phyloP scores from a whole-genome alignment of 1,140 invertebrate species.

The Trichonephila clavipes region DNA sequence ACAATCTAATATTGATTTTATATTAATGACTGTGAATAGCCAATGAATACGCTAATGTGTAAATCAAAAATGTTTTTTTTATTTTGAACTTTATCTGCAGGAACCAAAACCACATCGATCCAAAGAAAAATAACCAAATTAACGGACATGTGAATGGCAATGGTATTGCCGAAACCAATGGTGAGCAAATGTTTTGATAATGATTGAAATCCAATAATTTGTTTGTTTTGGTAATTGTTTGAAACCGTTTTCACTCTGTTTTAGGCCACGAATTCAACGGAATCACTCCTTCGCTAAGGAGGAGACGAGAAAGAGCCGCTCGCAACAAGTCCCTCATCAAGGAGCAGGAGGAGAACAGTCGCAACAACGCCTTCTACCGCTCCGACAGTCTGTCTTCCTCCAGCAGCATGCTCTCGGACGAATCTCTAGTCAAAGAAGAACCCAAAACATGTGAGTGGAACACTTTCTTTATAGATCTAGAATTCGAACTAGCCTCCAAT shows the following conservation, averaged over 20 bases:
- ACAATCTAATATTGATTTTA: not conserved
- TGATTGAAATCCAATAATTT: not conserved
- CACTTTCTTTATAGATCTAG: not conserved
- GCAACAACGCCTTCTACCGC: slow-evolving; percentile 83
- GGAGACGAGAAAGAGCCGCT: slow-evolving; percentile 76
- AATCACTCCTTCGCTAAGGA: slow-evolving; percentile 34
- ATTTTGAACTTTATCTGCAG: slow-evolving; percentile 12
- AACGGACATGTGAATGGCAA: slow-evolving; percentile 60
- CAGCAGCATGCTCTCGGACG: slow-evolving; percentile 69
- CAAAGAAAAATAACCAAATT: slow-evolving; percentile 48
- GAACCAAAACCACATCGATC: slow-evolving; percentile 36
- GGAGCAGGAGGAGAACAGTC: slow-evolving; percentile 83
- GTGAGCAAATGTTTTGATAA: not conserved
- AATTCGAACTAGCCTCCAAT: too few relatives aligned
- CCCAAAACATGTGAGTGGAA: not conserved
- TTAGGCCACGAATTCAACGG: slow-evolving; percentile 72
- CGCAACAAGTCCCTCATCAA: slow-evolving; percentile 77
- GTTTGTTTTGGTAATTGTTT: not conserved
- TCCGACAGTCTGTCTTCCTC: slow-evolving; percentile 89
- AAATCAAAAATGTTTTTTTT: not conserved
- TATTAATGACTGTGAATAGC: not conserved
- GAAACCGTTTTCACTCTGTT: not conserved
- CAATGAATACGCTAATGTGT: not conserved
- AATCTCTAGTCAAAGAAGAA: slow-evolving; percentile 51
- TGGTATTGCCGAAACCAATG: slow-evolving; percentile 33